Evolutionary conservation across 2,797 vertebrate species (phyloP).

Genomic region (Thalassophryne amazonica): DNA sequence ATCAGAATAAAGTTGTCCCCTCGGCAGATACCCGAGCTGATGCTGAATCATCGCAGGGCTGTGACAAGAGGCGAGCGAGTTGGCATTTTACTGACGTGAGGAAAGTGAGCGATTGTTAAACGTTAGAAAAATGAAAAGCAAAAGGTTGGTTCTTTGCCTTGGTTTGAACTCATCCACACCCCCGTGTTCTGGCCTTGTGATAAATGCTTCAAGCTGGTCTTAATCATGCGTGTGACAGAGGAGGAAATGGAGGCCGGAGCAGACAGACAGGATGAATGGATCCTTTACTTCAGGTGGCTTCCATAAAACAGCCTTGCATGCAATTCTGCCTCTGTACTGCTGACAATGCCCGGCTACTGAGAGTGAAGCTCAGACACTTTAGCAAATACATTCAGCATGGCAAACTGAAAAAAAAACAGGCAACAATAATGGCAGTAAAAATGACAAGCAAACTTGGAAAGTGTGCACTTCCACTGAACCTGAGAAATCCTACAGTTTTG

Average conservation of each 20-base stretch:
- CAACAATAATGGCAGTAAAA: slow-evolving; percentile 19
- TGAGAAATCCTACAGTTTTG: too few species aligned
- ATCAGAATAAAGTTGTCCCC: slow-evolving; percentile 49
- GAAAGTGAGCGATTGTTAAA: slow-evolving; percentile 28
- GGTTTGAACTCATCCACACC: slow-evolving; percentile 16
- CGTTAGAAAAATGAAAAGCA: slow-evolving; percentile 28
- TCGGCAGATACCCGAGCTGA: slow-evolving; percentile 4
- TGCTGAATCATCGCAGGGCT: slow-evolving; percentile 17
- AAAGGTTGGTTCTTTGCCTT: slow-evolving; percentile 35
- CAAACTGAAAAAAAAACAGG: slow-evolving; percentile 21
- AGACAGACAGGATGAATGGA: slow-evolving; percentile 68
- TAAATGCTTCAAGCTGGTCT: slow-evolving; percentile 69
- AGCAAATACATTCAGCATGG: slow-evolving; percentile 36
- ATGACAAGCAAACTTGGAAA: background rate
- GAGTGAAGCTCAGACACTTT: slow-evolving; percentile 28
- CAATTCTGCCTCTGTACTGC: slow-evolving; percentile 39
- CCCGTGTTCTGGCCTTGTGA: slow-evolving; percentile 48
- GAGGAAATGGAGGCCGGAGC: slow-evolving; percentile 68
- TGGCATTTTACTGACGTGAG: slow-evolving; percentile 17
- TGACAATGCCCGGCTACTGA: slow-evolving; percentile 36
- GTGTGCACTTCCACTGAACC: too few species aligned
- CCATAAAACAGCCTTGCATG: slow-evolving; percentile 54
- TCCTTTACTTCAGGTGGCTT: slow-evolving; percentile 63
- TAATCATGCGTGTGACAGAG: slow-evolving; percentile 75
- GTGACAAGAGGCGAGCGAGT: slow-evolving; percentile 6